phyloP scores from a whole-genome alignment of 2,797 vertebrate genomes.

The Chelmon rostratus region DNA sequence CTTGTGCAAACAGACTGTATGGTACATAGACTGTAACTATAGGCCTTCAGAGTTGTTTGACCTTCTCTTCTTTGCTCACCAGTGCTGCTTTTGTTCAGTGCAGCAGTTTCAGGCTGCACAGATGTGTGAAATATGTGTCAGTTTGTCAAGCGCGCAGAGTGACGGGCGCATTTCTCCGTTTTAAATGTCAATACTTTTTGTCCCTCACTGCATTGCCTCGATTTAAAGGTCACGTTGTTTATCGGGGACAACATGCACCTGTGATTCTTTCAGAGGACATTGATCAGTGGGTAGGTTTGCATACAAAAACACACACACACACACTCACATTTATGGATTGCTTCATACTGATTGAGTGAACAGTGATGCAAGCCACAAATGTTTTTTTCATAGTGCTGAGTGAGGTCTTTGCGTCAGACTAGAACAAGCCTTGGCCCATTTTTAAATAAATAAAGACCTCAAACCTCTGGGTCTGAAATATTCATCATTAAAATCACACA shows the following conservation, averaged over 20 bases:
- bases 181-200: slow-evolving; percentile 77
- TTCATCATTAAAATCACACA: slow-evolving; percentile 76
- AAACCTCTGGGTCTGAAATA: slow-evolving; percentile 79
- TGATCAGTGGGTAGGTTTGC: slow-evolving; percentile 13
- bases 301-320: neutral
- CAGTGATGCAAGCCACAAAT: slow-evolving; percentile 45
- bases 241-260: slow-evolving; percentile 52
- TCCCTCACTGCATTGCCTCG: slow-evolving; percentile 59
- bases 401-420: slow-evolving; percentile 71
- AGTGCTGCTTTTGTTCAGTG: neutral
- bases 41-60: slow-evolving; percentile 3
- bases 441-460: slow-evolving; percentile 82
- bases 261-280: slow-evolving; percentile 49
- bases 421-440: slow-evolving; percentile 62
- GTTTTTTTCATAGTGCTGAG: slow-evolving; percentile 62
- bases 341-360: slow-evolving; percentile 37
- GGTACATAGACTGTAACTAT: neutral
- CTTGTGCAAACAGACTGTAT: neutral
- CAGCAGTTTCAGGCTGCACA: slow-evolving; percentile 12
- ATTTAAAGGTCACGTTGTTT: slow-evolving; percentile 77
- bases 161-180: slow-evolving; percentile 46
- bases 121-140: slow-evolving; percentile 44
- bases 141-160: slow-evolving; percentile 52
- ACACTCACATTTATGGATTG: slow-evolving; percentile 26
- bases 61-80: slow-evolving; percentile 28